Percentiles rank a stretch among this genome's conserved stretches.
phyloP scores from a whole-genome alignment of 2,888 invertebrate species.

The Amphimallon solstitiale region DNA sequence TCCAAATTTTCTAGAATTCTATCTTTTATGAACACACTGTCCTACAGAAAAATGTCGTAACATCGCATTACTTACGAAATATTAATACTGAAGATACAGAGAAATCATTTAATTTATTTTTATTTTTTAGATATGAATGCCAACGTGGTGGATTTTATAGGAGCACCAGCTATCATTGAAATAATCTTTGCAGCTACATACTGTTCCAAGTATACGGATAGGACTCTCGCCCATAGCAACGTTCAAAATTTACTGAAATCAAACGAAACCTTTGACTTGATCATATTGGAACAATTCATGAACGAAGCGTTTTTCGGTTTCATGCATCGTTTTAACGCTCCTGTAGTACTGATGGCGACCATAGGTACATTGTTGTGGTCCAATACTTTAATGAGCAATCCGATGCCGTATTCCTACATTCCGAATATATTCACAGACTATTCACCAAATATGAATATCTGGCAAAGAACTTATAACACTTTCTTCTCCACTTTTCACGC shows the following conservation, averaged over 20 bases:
- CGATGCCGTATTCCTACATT: slow-evolving; percentile 64
- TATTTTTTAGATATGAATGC: too few relatives aligned
- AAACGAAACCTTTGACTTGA: slow-evolving; percentile 56
- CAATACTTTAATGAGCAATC: slow-evolving; percentile 61
- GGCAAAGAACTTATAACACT: slow-evolving; percentile 66
- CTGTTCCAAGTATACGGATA: neutral
- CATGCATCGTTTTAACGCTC: slow-evolving; percentile 53
- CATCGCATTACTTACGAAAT: too few relatives aligned
- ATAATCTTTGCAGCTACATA: neutral
- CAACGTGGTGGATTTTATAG: too few relatives aligned
- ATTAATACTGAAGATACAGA: too few relatives aligned
- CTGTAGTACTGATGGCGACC: slow-evolving; percentile 56
- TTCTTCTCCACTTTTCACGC: slow-evolving; percentile 55
- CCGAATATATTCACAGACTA: slow-evolving; percentile 62
- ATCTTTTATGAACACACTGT: too few relatives aligned
- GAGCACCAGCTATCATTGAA: neutral
- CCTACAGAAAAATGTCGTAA: too few relatives aligned
- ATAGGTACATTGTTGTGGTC: slow-evolving; percentile 44
- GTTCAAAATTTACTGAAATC: slow-evolving; percentile 45
- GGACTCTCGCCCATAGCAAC: neutral
- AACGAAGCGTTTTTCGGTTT: slow-evolving; percentile 62
- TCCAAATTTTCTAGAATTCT: too few relatives aligned
- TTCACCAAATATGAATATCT: slow-evolving; percentile 63
- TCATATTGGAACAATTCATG: slow-evolving; percentile 61
- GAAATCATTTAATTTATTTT: too few relatives aligned